phyloP scores from a whole-genome alignment of 2,888 invertebrate genomes.

The Ischnura elegans region DNA sequence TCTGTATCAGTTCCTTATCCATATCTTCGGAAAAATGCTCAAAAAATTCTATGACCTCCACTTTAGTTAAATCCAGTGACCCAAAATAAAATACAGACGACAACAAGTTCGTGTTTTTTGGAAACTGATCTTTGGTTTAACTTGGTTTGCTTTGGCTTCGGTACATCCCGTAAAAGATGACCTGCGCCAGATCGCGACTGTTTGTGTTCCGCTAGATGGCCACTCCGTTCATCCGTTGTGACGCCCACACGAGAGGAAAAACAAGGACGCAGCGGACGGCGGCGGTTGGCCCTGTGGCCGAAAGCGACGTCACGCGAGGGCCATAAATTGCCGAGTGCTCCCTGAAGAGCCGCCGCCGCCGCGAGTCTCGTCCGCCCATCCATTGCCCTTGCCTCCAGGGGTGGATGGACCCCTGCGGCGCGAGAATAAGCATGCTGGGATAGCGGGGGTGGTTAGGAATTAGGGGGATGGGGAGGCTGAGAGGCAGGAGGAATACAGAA shows the following conservation, averaged over 20 bases:
- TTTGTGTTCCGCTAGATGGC: not conserved
- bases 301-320: not conserved
- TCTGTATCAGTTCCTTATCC: not conserved
- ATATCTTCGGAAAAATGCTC: not conserved
- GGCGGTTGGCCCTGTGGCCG: not conserved
- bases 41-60: not conserved
- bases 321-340: not conserved
- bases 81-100: too few relatives aligned
- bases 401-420: not conserved
- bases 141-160: too few relatives aligned
- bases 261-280: not conserved
- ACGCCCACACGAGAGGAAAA: not conserved
- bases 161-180: too few relatives aligned
- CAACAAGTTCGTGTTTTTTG: too few relatives aligned
- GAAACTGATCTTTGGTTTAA: too few relatives aligned
- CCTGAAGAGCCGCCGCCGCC: not conserved
- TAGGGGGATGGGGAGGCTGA: not conserved
- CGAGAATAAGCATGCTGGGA: too few relatives aligned
- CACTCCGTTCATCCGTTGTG: not conserved
- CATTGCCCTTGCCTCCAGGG: not conserved
- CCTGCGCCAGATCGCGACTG: too few relatives aligned
- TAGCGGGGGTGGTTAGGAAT: not conserved
- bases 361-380: conserved; percentile 13
- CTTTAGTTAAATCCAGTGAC: too few relatives aligned
- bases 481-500: not conserved